phyloP scores from a whole-genome alignment of 2,888 invertebrate genomes.

The Himalopsyche japonica region DNA sequence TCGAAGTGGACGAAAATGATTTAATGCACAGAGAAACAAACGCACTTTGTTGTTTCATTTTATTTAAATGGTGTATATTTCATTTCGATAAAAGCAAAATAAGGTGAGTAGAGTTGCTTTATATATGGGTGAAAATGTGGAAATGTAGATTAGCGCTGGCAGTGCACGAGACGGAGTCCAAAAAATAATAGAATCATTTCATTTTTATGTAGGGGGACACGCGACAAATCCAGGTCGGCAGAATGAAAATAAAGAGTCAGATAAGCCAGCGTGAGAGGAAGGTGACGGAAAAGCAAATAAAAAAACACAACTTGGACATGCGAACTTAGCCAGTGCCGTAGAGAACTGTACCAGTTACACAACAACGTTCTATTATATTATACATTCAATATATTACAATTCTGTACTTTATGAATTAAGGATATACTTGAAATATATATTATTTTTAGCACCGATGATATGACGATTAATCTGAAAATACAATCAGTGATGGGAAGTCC shows the following conservation, averaged over 20 bases:
- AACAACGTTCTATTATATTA: too few relatives aligned
- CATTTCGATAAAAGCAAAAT: slow-evolving; percentile 15
- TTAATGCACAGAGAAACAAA: not conserved
- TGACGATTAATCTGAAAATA: too few relatives aligned
- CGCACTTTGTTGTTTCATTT: not conserved
- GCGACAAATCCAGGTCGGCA: slow-evolving; percentile 16
- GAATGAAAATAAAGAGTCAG: slow-evolving; percentile 3
- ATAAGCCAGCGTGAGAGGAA: slow-evolving; percentile 8
- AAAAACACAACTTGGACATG: slow-evolving; percentile 3
- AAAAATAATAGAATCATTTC: slow-evolving; percentile 20
- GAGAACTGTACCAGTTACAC: not conserved
- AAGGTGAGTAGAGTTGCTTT: slow-evolving; percentile 1
- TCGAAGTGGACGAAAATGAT: not conserved
- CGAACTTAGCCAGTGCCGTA: not conserved
- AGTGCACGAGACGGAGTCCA: not conserved
- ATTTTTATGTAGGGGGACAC: slow-evolving; percentile 20
- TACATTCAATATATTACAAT: too few relatives aligned
- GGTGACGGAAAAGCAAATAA: slow-evolving; percentile 10
- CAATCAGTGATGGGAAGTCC: too few relatives aligned
- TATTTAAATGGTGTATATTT: slow-evolving; percentile 18
- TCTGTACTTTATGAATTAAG: too few relatives aligned
- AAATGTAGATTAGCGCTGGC: slow-evolving; percentile 7
- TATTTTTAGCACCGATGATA: too few relatives aligned
- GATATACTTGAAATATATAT: too few relatives aligned
- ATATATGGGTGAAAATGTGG: slow-evolving; percentile 1